Evolutionary conservation across 2,113 vertebrate genomes (phyloP).

Genomic region (Sakesphorus luctuosus): DNA sequence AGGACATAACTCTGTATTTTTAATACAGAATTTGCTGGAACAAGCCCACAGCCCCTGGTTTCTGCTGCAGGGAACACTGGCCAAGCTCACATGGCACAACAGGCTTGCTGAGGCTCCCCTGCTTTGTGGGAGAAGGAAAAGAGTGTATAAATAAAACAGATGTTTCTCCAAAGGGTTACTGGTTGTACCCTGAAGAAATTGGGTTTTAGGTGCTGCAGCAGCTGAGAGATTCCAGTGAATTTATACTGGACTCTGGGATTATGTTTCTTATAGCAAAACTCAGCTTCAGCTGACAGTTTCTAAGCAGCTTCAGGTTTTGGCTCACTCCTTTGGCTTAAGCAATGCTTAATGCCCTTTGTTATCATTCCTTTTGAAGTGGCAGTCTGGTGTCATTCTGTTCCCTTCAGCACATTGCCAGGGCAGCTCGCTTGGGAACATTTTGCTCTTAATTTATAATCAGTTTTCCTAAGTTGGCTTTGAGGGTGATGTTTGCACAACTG

Average conservation of each 20-base stretch:
- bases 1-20: neutral
- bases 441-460: neutral
- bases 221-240: neutral
- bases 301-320: neutral
- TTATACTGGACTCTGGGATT: neutral
- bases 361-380: neutral
- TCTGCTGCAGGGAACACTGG: accelerated
- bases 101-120: neutral
- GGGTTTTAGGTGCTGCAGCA: neutral
- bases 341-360: neutral
- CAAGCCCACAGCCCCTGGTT: neutral
- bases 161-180: neutral
- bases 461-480: neutral
- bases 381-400: neutral
- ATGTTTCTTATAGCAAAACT: neutral
- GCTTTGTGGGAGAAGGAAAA: neutral
- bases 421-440: neutral
- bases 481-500: neutral
- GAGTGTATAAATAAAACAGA: accelerated
- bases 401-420: neutral
- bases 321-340: neutral
- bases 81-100: accelerated
- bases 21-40: neutral
- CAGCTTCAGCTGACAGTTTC: neutral
- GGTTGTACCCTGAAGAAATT: neutral